A percentile compares a stretch with the other conserved stretches of the same genome.
phyloP scores from a whole-genome alignment of 2,797 vertebrate species.

The Gallinago solitaria region DNA sequence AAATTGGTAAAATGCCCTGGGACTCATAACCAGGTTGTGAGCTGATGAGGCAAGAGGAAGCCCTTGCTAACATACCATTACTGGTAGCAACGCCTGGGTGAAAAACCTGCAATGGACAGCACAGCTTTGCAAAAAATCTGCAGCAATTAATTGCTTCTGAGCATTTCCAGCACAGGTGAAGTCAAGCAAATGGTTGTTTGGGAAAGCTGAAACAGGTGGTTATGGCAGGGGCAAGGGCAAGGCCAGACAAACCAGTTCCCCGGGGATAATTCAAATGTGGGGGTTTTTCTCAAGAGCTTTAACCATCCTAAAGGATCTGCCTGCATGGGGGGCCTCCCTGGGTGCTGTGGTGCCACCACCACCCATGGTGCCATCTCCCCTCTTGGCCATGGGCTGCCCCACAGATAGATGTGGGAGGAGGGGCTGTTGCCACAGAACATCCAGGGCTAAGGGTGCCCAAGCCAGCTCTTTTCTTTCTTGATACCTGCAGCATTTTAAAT shows the following conservation, averaged over 20 bases:
- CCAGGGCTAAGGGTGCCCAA: not conserved
- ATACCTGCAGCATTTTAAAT: not conserved
- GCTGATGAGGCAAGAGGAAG: not conserved
- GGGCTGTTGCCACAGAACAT: not conserved
- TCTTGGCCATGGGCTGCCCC: not conserved
- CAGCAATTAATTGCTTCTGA: not conserved
- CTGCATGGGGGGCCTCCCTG: not conserved
- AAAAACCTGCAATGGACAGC: not conserved
- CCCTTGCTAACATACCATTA: not conserved
- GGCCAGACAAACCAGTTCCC: not conserved
- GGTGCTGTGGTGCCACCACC: accelerated
- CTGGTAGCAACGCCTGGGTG: not conserved
- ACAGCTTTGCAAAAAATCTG: not conserved
- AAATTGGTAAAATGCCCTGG: not conserved
- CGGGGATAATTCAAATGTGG: not conserved
- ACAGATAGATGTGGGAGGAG: not conserved
- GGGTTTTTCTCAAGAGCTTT: not conserved
- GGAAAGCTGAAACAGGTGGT: not conserved
- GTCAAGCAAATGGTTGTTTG: not conserved
- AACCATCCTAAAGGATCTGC: not conserved
- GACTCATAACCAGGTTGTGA: not conserved
- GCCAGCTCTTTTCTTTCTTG: not conserved
- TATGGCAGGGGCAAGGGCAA: not conserved
- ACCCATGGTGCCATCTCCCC: not conserved
- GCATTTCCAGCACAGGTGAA: not conserved